Evolutionary conservation across 1,140 invertebrate species (phyloP).

Genomic region (Eulimnadia texana): DNA sequence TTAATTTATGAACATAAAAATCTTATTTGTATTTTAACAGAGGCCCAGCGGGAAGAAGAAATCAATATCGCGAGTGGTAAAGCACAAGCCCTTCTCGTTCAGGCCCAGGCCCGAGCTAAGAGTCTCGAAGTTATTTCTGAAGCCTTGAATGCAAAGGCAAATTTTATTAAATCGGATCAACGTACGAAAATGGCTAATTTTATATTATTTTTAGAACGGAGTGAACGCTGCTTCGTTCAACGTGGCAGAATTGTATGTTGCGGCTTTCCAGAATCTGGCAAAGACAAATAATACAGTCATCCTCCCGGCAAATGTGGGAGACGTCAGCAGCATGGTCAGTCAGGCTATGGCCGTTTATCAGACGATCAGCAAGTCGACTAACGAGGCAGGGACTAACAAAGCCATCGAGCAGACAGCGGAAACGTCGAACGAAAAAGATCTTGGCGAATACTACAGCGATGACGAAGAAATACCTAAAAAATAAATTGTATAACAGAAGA

Average conservation of each 20-base stretch:
- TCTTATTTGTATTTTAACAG: constrained; percentile 30
- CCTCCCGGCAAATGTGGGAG: constrained; percentile 74
- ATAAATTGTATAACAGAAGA: background rate
- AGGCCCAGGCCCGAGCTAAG: constrained; percentile 67
- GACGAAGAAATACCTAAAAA: constrained; percentile 30
- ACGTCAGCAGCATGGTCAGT: constrained; percentile 66
- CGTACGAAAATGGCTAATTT: too few species aligned
- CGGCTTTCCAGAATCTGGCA: constrained; percentile 82
- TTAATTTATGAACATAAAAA: background rate
- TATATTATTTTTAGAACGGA: too few species aligned
- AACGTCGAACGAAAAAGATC: constrained; percentile 22
- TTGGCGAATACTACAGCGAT: constrained; percentile 40
- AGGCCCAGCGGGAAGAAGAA: constrained; percentile 71
- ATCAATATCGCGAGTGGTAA: constrained; percentile 78
- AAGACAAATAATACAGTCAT: constrained; percentile 89
- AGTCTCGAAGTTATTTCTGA: constrained; percentile 58
- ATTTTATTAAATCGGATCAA: too few species aligned
- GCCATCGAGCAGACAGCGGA: background rate
- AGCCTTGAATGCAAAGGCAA: constrained; percentile 41
- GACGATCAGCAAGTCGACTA: constrained; percentile 33
- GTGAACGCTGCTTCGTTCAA: constrained; percentile 78
- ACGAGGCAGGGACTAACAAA: background rate
- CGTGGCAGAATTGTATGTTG: constrained; percentile 88
- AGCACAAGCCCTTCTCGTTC: constrained; percentile 67
- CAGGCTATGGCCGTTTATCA: constrained; percentile 62